Evolutionary conservation across 1,140 invertebrate species (phyloP).

Genomic region (Ganaspis sp.): DNA sequence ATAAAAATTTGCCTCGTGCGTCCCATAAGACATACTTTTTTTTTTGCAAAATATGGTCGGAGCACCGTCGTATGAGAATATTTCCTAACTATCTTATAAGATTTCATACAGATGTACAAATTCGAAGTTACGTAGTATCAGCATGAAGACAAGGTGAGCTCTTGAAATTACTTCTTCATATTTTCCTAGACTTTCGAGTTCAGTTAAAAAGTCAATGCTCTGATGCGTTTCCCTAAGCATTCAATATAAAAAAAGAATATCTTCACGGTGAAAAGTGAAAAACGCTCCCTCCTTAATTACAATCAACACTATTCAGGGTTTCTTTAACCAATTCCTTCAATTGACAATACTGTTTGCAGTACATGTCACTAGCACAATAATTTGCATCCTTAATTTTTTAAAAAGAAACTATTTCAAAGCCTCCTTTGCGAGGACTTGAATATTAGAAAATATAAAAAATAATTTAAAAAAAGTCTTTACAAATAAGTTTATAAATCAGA

Average conservation of each 20-base stretch:
- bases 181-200: constrained; percentile 22
- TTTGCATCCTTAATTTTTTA: too few relatives aligned
- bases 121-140: constrained; percentile 13
- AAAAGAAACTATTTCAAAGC: too few relatives aligned
- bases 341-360: too few relatives aligned
- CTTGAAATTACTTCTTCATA: neutral
- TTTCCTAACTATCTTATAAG: constrained; percentile 29
- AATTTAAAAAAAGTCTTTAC: too few relatives aligned
- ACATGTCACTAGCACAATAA: too few relatives aligned
- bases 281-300: neutral
- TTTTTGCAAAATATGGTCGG: constrained; percentile 25
- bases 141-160: constrained; percentile 9
- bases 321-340: neutral
- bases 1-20: constrained; percentile 10
- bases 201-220: neutral
- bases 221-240: constrained; percentile 7
- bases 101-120: constrained; percentile 26
- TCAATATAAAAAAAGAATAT: constrained; percentile 6
- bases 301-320: neutral
- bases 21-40: neutral
- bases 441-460: too few relatives aligned
- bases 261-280: neutral
- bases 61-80: constrained; percentile 25
- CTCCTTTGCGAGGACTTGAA: too few relatives aligned
- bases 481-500: neutral